Evolutionary conservation across 64 coral and sea anemone species (phyloP).

Genomic region (Dendrophyllia cribrosa): DNA sequence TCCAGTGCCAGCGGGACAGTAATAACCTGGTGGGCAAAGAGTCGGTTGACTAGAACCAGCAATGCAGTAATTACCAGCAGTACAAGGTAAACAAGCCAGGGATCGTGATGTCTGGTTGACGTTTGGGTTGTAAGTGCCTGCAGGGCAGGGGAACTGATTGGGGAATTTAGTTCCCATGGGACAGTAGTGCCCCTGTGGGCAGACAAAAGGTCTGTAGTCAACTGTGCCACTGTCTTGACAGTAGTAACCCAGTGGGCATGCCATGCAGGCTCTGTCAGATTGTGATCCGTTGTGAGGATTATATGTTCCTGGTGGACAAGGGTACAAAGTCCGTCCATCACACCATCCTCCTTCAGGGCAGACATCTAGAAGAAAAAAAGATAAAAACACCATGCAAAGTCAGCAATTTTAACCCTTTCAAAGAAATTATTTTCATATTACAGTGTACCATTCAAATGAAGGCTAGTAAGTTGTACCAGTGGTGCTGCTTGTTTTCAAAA

Average conservation of each 20-base stretch:
- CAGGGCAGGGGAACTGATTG: conserved; percentile 88
- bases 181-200: conserved; percentile 93
- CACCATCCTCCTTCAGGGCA: conserved; percentile 93
- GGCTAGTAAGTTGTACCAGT: too few relatives aligned
- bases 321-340: conserved; percentile 84
- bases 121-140: conserved; percentile 84
- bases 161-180: conserved; percentile 86
- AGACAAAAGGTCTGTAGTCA: conserved; percentile 59
- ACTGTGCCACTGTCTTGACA: conserved; percentile 84
- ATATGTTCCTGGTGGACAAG: conserved; percentile 89
- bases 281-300: conserved; percentile 83
- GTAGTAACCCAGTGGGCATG: conserved; percentile 89
- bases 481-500: too few relatives aligned
- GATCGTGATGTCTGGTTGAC: conserved; percentile 65
- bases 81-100: conserved; percentile 79
- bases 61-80: conserved; percentile 81
- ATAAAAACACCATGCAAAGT: not conserved
- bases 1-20: conserved; percentile 88
- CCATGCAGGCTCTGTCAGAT: conserved; percentile 63
- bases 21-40: conserved; percentile 87
- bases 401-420: too few relatives aligned
- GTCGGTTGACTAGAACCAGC: conserved; percentile 73
- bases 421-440: too few relatives aligned
- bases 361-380: conserved; percentile 63
- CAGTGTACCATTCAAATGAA: too few relatives aligned